Percentiles rank a stretch among this genome's conserved stretches.
Evolutionary conservation across 2,888 invertebrate genomes (phyloP).

Genomic region (Eulithis testata): DNA sequence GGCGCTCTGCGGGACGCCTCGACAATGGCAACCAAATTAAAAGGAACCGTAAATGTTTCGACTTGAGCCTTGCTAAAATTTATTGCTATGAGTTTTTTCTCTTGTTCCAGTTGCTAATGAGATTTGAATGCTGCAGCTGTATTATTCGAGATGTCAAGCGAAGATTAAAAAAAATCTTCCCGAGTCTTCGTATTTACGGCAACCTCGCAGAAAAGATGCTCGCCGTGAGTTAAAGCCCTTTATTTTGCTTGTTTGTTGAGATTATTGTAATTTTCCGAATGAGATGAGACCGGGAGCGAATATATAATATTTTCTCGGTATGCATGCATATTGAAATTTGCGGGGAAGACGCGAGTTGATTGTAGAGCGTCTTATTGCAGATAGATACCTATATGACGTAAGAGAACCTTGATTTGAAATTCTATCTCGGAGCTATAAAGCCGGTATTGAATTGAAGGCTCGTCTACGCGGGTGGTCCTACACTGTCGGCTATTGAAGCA

Average conservation of each 20-base stretch:
- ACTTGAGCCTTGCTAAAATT: conserved; percentile 83
- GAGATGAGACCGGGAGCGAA: conserved; percentile 48
- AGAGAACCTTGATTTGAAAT: conserved; percentile 60
- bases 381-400: conserved; percentile 54
- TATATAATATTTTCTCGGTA: conserved; percentile 58
- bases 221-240: conserved; percentile 57
- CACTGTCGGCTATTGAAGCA: conserved; percentile 71
- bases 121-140: conserved; percentile 80
- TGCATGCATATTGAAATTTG: conserved; percentile 68
- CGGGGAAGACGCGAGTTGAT: conserved; percentile 66
- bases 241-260: conserved; percentile 55
- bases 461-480: conserved; percentile 81
- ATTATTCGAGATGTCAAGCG: conserved; percentile 67
- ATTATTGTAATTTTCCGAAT: conserved; percentile 52
- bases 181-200: conserved; percentile 54
- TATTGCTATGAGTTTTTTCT: conserved; percentile 78
- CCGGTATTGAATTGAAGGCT: conserved; percentile 65
- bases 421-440: conserved; percentile 73
- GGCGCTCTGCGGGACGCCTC: conserved; percentile 78
- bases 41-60: conserved; percentile 82
- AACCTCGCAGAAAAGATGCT: conserved; percentile 45
- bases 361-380: conserved; percentile 70
- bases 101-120: conserved; percentile 81
- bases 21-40: conserved; percentile 84
- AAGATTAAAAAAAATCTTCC: conserved; percentile 65